Conservation (phyloP, 1,140 invertebrate species). For the Hylaeus anthracinus region DNA sequence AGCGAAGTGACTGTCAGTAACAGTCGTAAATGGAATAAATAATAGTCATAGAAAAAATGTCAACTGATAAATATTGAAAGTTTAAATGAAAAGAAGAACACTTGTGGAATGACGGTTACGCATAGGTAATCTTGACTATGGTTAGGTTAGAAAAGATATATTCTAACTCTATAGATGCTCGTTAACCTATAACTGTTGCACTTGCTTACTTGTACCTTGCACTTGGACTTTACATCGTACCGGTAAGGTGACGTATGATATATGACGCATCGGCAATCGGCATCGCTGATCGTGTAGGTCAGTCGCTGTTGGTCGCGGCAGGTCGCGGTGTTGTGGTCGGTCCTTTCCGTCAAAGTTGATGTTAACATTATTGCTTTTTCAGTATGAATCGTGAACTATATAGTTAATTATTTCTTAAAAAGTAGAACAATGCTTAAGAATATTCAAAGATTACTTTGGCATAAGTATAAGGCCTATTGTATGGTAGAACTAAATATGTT, state of each 20-base stretch:
- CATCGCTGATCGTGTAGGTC: no score
- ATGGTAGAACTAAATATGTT: constrained; percentile 6
- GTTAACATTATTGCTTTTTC: background rate
- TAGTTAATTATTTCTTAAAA: constrained; percentile 8
- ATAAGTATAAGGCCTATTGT: constrained; percentile 26
- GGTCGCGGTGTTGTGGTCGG: background rate
- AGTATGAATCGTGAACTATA: constrained; percentile 8
- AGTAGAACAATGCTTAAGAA: constrained; percentile 15
- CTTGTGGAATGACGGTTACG: background rate
- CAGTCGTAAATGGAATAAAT: background rate
- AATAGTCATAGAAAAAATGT: background rate
- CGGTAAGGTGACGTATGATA: constrained; percentile 4
- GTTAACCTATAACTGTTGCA: constrained; percentile 30
- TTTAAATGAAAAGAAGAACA: background rate
- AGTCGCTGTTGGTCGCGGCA: no score
- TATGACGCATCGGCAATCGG: no score
- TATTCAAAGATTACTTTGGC: constrained; percentile 4
- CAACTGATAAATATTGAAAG: background rate
- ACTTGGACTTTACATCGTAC: background rate
- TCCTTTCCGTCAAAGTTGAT: background rate
- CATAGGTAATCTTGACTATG: background rate
- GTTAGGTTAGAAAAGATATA: constrained; percentile 6
- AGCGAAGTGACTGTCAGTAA: no score
- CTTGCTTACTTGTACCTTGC: background rate
- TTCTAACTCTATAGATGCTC: background rate